A percentile compares a stretch with the other conserved stretches of the same genome.
phyloP scores from a whole-genome alignment of 53 echinoderm and acorn worm genomes.

The Luidia sarsii region DNA sequence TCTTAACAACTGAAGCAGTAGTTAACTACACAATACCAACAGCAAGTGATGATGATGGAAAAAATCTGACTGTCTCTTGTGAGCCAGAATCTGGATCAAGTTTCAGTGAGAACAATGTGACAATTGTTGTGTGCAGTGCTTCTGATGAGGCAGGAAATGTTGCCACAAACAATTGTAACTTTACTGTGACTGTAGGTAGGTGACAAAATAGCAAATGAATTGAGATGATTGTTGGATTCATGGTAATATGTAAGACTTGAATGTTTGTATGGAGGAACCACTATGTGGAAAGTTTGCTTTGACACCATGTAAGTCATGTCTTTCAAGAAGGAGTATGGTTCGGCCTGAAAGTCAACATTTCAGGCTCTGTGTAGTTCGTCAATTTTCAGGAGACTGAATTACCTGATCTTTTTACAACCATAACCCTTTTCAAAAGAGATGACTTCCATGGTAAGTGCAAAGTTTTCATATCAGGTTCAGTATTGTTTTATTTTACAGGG shows the following conservation, averaged over 20 bases:
- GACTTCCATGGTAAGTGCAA: too few relatives aligned
- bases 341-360: too few relatives aligned
- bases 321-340: too few relatives aligned
- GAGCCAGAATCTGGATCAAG: slow-evolving; percentile 9
- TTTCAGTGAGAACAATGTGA: not conserved
- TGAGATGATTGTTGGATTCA: too few relatives aligned
- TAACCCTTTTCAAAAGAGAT: too few relatives aligned
- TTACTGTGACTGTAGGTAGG: slow-evolving; percentile 33
- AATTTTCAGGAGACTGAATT: too few relatives aligned
- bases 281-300: too few relatives aligned
- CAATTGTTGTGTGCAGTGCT: slow-evolving; percentile 1
- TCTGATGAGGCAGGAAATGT: slow-evolving; percentile 14
- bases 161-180: not conserved
- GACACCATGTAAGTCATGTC: too few relatives aligned
- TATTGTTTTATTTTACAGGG: not conserved
- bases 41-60: slow-evolving; percentile 1
- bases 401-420: too few relatives aligned
- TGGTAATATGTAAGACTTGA: too few relatives aligned
- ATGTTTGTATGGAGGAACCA: too few relatives aligned
- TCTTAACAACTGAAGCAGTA: not conserved
- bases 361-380: too few relatives aligned
- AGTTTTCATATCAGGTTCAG: not conserved
- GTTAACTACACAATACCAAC: slow-evolving; percentile 18
- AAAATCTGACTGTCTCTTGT: slow-evolving; percentile 1
- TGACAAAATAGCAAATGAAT: not conserved